Conservation (phyloP, 1,140 invertebrate species). For the Saxidomus purpurata region DNA sequence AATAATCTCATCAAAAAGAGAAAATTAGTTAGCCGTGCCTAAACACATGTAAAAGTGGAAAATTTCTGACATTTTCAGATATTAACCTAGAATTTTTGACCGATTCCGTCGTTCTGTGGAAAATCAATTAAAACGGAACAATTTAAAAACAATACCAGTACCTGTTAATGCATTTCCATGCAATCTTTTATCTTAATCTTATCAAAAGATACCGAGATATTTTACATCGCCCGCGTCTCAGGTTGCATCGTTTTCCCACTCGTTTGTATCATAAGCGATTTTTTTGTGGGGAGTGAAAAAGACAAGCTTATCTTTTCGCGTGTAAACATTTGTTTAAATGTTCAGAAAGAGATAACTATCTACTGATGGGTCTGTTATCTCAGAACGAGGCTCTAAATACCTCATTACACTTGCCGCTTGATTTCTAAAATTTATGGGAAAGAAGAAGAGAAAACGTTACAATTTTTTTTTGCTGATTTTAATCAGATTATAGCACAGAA, state of each 20-base stretch:
- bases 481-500: too few species aligned
- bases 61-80: constrained; percentile 1
- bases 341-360: constrained; percentile 59
- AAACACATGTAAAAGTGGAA: constrained; percentile 39
- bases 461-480: too few species aligned
- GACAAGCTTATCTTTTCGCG: constrained; percentile 50
- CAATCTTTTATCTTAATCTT: constrained; percentile 43
- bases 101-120: background rate
- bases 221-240: background rate
- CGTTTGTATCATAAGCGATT: constrained; percentile 39
- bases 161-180: constrained; percentile 40
- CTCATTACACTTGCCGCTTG: constrained; percentile 53
- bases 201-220: constrained; percentile 46
- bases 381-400: background rate
- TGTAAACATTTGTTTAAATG: constrained; percentile 64
- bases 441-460: too few species aligned
- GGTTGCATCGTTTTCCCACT: background rate
- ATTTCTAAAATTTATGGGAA: constrained; percentile 46
- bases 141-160: constrained; percentile 64
- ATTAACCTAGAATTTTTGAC: constrained; percentile 8
- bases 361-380: constrained; percentile 18
- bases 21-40: constrained; percentile 51
- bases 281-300: constrained; percentile 19
- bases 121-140: constrained; percentile 14
- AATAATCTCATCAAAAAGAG: constrained; percentile 37